Evolutionary conservation across 1,140 invertebrate species (phyloP), one percentile per base, ranked within the genome.

Genomic region (Aphis gossypii): DNA sequence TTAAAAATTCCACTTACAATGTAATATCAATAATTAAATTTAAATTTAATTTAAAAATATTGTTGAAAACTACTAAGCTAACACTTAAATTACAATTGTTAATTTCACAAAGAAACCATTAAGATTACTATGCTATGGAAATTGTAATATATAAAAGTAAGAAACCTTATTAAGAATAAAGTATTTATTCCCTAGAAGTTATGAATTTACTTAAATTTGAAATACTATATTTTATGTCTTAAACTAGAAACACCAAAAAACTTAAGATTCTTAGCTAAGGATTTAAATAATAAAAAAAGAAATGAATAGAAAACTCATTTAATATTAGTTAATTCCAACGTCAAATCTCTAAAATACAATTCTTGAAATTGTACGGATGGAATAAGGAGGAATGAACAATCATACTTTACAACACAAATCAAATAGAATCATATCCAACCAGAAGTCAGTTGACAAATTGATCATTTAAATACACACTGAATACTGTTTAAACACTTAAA

Each of bases 321-420:
- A 86, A 54, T 93, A 86, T 86, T 93, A 93, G 51, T 56, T 41
- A 82, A 41, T 86, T 56, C 92, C 76, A 93, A 84, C 1, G 48
- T 93, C 92, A 93, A 93, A 86, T 84, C 30, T 54, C 48, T 93
- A n/a, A 83, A 84, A 86, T 93, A 93, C 82, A 93, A 86, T 56
- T 14, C 4, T 44, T 44, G 44, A 51, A 54, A 93, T 86, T 86
- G 82, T 86, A 44, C 35, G 38, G 92, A 93, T 93, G 92, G 76
- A 93, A 93, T 93, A 93, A 56, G 82, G 68, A 93, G 76, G 92
- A 93, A 93, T 93, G 92, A 93, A 83, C 60, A 92, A 93, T 93
- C 21, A 92, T 86, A 86, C 48, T 86, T 51, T 93, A 93, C 48
- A 93, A 93, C n/a, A 93, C 48, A 54, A 51, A 93, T 41, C 14